phyloP scores from a whole-genome alignment of 2,797 vertebrate genomes.

The Liasis olivaceus region DNA sequence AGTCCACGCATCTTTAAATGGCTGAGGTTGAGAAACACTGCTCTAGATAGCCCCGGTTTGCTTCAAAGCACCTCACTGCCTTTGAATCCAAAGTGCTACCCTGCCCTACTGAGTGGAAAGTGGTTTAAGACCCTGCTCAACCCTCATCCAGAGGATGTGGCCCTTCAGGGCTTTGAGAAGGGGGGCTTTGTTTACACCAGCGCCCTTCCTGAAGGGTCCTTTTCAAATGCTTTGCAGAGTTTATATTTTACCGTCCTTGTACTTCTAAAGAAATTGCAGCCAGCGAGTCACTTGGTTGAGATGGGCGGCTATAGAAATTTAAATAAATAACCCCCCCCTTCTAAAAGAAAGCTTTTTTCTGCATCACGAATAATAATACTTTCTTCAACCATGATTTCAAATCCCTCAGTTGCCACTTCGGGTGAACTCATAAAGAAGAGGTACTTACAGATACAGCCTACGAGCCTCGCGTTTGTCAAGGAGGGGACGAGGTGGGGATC shows the following conservation, averaged over 20 bases:
- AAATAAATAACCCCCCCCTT: too few relatives aligned
- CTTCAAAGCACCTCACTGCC: background rate
- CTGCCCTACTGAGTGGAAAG: background rate
- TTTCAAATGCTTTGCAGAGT: background rate
- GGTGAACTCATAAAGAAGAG: background rate
- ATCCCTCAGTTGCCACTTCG: background rate
- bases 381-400: background rate
- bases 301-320: background rate
- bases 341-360: background rate
- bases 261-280: background rate
- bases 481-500: constrained; percentile 91
- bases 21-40: background rate
- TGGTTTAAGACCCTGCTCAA: background rate
- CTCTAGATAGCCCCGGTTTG: background rate
- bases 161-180: too few relatives aligned
- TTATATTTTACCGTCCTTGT: background rate
- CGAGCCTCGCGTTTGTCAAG: constrained; percentile 83
- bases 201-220: too few relatives aligned
- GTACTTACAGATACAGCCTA: constrained; percentile 88
- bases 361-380: background rate
- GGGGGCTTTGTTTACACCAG: too few relatives aligned
- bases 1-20: background rate
- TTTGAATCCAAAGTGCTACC: background rate
- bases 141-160: background rate
- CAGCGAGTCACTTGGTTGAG: too few relatives aligned